Conservation (phyloP, 1,140 invertebrate genomes). For the Listronotus oregonensis region DNA sequence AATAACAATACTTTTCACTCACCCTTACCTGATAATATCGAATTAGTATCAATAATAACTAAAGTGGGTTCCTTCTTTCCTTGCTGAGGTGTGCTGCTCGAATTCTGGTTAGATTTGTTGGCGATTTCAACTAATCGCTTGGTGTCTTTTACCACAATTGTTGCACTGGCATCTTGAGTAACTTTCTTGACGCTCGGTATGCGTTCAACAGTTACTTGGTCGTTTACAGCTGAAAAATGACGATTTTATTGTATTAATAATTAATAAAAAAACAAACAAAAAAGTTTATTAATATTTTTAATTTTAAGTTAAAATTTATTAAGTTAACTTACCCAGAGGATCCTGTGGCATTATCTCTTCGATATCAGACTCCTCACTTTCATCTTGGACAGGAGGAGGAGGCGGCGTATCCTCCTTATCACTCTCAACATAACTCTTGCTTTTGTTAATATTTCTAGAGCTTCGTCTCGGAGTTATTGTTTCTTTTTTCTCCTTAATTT, state of each 20-base stretch:
- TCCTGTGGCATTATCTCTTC: slow-evolving; percentile 70
- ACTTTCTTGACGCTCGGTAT: slow-evolving; percentile 37
- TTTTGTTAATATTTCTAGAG: slow-evolving; percentile 64
- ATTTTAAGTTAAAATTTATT: neutral
- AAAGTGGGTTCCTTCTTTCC: slow-evolving; percentile 75
- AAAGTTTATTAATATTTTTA: no score
- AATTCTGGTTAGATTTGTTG: slow-evolving; percentile 51
- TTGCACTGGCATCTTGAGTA: slow-evolving; percentile 48
- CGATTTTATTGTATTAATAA: no score
- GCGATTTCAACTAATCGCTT: slow-evolving; percentile 75
- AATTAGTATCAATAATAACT: slow-evolving; percentile 80
- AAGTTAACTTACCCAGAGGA: slow-evolving; percentile 58
- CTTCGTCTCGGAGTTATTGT: slow-evolving; percentile 58
- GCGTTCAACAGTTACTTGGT: slow-evolving; percentile 46
- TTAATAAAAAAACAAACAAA: no score
- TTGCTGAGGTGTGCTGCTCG: slow-evolving; percentile 46
- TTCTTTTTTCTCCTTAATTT: slow-evolving; percentile 22
- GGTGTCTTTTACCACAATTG: slow-evolving; percentile 75
- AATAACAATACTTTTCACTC: no score
- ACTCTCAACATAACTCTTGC: slow-evolving; percentile 64
- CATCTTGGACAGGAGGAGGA: slow-evolving; percentile 14
- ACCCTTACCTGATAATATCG: slow-evolving; percentile 61
- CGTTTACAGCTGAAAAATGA: slow-evolving; percentile 51
- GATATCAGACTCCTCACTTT: slow-evolving; percentile 65
- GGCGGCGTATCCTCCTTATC: slow-evolving; percentile 57